Conservation (phyloP, 1,140 invertebrate genomes). For the Halyomorpha halys region DNA sequence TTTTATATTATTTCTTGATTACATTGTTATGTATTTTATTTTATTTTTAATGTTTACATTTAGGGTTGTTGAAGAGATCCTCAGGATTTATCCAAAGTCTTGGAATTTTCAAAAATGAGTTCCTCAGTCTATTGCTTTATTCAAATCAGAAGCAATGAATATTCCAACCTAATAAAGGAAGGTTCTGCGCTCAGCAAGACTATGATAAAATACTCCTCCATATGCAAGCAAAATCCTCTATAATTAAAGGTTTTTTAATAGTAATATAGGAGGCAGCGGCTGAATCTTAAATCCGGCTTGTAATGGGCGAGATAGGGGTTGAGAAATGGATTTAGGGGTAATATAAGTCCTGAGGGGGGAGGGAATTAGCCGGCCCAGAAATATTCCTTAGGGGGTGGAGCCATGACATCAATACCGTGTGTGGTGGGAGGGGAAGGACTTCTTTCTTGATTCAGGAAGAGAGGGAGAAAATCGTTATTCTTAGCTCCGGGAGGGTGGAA, state of each 20-base stretch:
- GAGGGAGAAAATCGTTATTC: conserved; percentile 25
- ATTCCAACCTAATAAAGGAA: too few species aligned
- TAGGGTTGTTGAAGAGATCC: too few species aligned
- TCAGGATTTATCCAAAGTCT: too few species aligned
- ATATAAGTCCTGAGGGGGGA: conserved; percentile 11
- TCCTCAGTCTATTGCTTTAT: too few species aligned
- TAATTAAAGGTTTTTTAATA: conserved; percentile 6
- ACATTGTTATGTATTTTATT: too few species aligned
- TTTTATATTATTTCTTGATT: too few species aligned
- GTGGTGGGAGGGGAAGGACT: not conserved
- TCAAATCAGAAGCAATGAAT: too few species aligned
- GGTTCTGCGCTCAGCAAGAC: too few species aligned
- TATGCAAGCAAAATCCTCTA: not conserved
- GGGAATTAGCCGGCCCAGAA: conserved; percentile 20
- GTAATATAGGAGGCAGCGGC: conserved; percentile 3
- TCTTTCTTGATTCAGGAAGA: not conserved
- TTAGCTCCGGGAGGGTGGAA: conserved; percentile 19
- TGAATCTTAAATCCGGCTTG: conserved; percentile 7
- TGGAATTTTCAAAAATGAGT: too few species aligned
- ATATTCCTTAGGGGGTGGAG: conserved; percentile 20
- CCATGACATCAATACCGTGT: conserved; percentile 4
- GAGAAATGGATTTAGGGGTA: not conserved
- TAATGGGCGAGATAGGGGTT: conserved; percentile 1
- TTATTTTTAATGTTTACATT: too few species aligned
- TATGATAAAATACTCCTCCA: too few species aligned